Evolutionary conservation across 2,888 invertebrate species (phyloP), one percentile per base, ranked within the genome.

Genomic region (Drosophila silvestris): DNA sequence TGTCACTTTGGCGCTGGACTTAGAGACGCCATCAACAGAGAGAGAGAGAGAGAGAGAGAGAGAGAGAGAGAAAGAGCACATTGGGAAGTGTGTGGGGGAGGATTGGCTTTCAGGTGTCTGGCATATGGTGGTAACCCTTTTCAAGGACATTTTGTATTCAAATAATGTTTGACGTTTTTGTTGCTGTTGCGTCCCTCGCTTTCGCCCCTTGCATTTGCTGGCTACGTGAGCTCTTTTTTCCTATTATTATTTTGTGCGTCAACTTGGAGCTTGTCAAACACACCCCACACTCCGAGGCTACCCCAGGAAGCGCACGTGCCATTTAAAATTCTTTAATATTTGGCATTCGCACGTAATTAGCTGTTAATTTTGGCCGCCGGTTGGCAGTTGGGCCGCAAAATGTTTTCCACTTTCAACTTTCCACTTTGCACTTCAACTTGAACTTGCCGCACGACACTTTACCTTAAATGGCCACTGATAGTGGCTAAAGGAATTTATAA

Each of bases 61-160:
- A 16, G 19, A n/a, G n/a, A 2, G 58, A 12, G 16, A 32, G 47
- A 28, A 12, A 3, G 12, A 12, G 30, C 14, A 26, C 30, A 6
- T 2, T 33, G 7, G 5, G 14, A 5, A 16, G 7, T 22, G 35
- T 35, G 33, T 4, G 6, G 16, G 19, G 14, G 7, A 1, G 44
- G 22, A 1, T 14, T 35, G 35, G 14, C 35, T 28, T 56, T 37
- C 7, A 47, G 47, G 26, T 47, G 22, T 6, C 28, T 52, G 54
- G 69, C 71, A 79, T 60, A 67, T 72, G 72, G 64, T 63, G 65
- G 44, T 70, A 87, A 88, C 88, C 89, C 89, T 90, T 88, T 88
- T 90, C 79, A 80, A 81, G 82, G 81, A 76, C 81, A 82, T 82
- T 91, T 89, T 79, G 83, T 91, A 91, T 91, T 89, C 91, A 91